A percentile compares a stretch with the other conserved stretches of the same genome.
phyloP scores from a whole-genome alignment of 2,113 vertebrate genomes.

The Emydocephalus ijimae region DNA sequence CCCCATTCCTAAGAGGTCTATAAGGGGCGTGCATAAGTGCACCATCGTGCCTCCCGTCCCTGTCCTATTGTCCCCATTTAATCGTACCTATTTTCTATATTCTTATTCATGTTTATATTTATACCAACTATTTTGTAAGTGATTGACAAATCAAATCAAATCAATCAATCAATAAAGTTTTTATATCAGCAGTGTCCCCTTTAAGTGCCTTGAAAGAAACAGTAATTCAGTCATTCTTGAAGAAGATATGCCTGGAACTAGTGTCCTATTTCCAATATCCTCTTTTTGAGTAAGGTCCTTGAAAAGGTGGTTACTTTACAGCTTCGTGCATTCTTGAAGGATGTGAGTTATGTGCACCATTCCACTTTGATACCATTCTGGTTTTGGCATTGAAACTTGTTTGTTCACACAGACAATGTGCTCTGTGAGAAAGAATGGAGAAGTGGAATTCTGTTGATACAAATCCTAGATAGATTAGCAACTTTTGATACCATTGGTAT shows the following conservation, averaged over 20 bases:
- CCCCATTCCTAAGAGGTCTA: too few relatives aligned
- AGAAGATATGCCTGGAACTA: background rate
- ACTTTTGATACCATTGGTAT: background rate
- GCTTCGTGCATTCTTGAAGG: background rate
- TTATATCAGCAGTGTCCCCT: background rate
- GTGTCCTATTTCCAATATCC: background rate
- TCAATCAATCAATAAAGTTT: background rate
- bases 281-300: background rate
- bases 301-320: background rate
- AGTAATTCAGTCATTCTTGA: background rate
- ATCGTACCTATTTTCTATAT: too few relatives aligned
- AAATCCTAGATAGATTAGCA: background rate
- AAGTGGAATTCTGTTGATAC: background rate
- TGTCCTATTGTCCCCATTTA: too few relatives aligned
- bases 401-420: background rate
- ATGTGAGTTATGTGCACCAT: background rate
- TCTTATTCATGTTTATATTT: too few relatives aligned
- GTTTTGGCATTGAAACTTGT: background rate
- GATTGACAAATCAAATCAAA: too few relatives aligned
- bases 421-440: background rate
- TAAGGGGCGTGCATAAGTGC: too few relatives aligned
- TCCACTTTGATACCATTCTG: background rate
- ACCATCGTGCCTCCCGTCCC: too few relatives aligned
- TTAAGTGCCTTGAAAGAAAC: background rate
- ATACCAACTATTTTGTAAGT: too few relatives aligned